These are phyloP conservation scores for Drosophila barbarae DNA, from an alignment of 2,888 invertebrate species.

Conservation along the genomic window DNA sequence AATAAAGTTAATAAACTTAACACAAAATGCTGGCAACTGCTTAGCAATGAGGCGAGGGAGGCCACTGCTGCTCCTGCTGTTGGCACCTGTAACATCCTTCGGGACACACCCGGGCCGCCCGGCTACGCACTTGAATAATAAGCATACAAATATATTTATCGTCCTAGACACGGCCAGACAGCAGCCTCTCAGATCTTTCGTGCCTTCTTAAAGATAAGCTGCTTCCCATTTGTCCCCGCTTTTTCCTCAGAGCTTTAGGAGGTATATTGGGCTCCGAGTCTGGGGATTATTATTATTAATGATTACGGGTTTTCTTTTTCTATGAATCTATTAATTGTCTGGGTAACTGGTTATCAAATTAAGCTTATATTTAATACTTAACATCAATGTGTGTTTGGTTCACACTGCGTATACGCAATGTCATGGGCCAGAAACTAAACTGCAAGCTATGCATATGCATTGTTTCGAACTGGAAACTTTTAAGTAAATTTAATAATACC, in stretches of 20 bases:
- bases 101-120: constrained; percentile 41
- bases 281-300: background rate
- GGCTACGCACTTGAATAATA: constrained; percentile 62
- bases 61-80: constrained; percentile 23
- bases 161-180: constrained; percentile 37
- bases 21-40: constrained; percentile 53
- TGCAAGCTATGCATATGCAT: background rate
- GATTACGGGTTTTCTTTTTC: background rate
- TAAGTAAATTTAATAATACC: no score
- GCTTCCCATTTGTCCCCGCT: constrained; percentile 4
- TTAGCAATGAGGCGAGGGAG: background rate
- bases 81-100: constrained; percentile 57
- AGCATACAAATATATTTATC: constrained; percentile 58
- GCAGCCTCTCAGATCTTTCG: constrained; percentile 1
- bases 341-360: no score
- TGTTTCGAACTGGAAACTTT: background rate
- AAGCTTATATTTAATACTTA: no score
- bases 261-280: background rate
- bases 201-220: constrained; percentile 1
- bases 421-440: background rate
- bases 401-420: constrained; percentile 3
- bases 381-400: background rate
- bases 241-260: background rate
- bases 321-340: background rate
- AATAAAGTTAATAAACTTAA: constrained; percentile 55